Conservation (phyloP, 2,888 invertebrate species). For the Bhutanitis thaidina region DNA sequence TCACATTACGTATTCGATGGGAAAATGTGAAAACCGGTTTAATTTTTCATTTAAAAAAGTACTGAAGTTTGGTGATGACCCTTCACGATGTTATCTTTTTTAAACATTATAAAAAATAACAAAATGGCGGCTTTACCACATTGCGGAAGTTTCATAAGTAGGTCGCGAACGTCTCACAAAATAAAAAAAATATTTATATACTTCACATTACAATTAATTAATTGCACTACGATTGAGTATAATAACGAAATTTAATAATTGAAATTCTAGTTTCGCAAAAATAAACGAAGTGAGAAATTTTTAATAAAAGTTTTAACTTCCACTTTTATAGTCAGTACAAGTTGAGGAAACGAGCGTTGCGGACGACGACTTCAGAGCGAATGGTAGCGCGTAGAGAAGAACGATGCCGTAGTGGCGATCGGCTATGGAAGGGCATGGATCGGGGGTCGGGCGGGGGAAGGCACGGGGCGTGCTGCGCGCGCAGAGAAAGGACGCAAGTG, state of each 20-base stretch:
- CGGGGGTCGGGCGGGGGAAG: constrained; percentile 24
- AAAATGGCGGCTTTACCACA: constrained; percentile 58
- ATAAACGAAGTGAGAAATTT: constrained; percentile 29
- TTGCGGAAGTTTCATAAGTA: constrained; percentile 73
- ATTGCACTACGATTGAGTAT: constrained; percentile 40
- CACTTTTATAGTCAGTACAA: constrained; percentile 37
- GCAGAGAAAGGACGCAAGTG: constrained; percentile 75
- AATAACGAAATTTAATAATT: constrained; percentile 22
- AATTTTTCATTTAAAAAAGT: constrained; percentile 10
- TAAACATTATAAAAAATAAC: constrained; percentile 31
- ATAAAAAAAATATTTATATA: constrained; percentile 15
- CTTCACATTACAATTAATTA: constrained; percentile 39
- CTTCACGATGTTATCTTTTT: constrained; percentile 1
- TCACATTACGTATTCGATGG: constrained; percentile 48
- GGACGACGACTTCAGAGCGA: constrained; percentile 64
- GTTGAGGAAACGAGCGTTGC: constrained; percentile 48
- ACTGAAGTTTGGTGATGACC: not conserved
- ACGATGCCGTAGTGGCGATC: constrained; percentile 45
- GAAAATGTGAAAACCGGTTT: constrained; percentile 32
- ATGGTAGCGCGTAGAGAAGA: constrained; percentile 58
- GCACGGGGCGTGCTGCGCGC: constrained; percentile 62
- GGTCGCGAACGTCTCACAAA: constrained; percentile 61
- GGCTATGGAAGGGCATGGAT: constrained; percentile 46
- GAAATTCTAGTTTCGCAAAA: constrained; percentile 24
- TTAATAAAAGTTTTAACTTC: constrained; percentile 52